Evolutionary conservation across 2,888 invertebrate species (phyloP).

Genomic region (Hirtodrosophila confusa): DNA sequence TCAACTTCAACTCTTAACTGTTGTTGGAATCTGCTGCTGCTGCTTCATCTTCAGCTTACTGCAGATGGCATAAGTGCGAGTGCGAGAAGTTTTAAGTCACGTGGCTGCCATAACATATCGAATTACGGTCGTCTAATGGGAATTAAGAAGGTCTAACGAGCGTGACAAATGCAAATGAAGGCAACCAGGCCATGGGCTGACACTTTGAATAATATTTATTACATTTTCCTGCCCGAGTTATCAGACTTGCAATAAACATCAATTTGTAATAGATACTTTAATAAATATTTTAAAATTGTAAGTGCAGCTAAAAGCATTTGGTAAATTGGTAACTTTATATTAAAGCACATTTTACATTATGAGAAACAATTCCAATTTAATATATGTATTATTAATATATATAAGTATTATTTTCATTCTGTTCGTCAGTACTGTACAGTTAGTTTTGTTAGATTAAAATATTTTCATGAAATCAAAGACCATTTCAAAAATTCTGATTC

Average conservation of each 20-base stretch:
- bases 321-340: neutral
- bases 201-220: conserved; percentile 12
- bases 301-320: conserved; percentile 65
- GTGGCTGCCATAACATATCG: conserved; percentile 67
- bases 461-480: no score
- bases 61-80: conserved; percentile 32
- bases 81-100: conserved; percentile 47
- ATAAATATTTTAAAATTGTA: conserved; percentile 22
- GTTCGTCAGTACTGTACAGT: no score
- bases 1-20: conserved; percentile 27
- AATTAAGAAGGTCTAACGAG: conserved; percentile 69
- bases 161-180: conserved; percentile 71
- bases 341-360: no score
- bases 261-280: conserved; percentile 38
- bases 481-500: no score
- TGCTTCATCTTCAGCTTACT: conserved; percentile 27
- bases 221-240: conserved; percentile 7
- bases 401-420: no score
- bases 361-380: no score
- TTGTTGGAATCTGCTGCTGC: neutral
- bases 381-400: no score
- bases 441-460: no score
- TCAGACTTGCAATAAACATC: conserved; percentile 42
- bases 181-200: conserved; percentile 3
- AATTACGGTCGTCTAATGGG: conserved; percentile 66